Evolutionary conservation across 2,888 invertebrate genomes (phyloP).

Genomic region (Apomyelois bistriatella): DNA sequence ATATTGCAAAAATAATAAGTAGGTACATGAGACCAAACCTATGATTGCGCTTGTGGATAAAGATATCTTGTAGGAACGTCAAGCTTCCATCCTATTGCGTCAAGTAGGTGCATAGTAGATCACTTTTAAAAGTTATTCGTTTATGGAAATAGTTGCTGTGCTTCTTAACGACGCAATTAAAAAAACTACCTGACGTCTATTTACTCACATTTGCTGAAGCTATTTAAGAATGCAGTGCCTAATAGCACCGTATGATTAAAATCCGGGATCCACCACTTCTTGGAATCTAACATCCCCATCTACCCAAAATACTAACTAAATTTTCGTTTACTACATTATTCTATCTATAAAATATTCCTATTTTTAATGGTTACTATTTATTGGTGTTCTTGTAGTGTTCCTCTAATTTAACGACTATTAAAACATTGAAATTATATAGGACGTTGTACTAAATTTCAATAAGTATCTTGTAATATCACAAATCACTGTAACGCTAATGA

Average conservation of each 20-base stretch:
- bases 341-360: conserved; percentile 41
- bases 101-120: too few species aligned
- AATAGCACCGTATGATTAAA: neutral
- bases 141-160: neutral
- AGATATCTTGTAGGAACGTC: too few species aligned
- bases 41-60: too few species aligned
- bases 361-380: conserved; percentile 52
- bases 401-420: conserved; percentile 63
- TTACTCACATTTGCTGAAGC: neutral
- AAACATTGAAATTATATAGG: conserved; percentile 65
- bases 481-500: conserved; percentile 69
- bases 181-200: neutral
- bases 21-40: too few species aligned
- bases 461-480: conserved; percentile 77
- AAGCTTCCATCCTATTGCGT: too few species aligned
- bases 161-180: neutral
- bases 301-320: conserved; percentile 15
- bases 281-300: conserved; percentile 15
- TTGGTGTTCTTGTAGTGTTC: conserved; percentile 75
- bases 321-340: conserved; percentile 23
- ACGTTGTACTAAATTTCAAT: conserved; percentile 71
- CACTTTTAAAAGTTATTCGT: too few species aligned
- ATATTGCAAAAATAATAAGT: too few species aligned
- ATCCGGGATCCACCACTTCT: conserved; percentile 19
- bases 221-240: neutral